Percentiles rank a stretch among this genome's conserved stretches.
phyloP scores from a whole-genome alignment of 2,888 invertebrate genomes.

The Laothoe populi region DNA sequence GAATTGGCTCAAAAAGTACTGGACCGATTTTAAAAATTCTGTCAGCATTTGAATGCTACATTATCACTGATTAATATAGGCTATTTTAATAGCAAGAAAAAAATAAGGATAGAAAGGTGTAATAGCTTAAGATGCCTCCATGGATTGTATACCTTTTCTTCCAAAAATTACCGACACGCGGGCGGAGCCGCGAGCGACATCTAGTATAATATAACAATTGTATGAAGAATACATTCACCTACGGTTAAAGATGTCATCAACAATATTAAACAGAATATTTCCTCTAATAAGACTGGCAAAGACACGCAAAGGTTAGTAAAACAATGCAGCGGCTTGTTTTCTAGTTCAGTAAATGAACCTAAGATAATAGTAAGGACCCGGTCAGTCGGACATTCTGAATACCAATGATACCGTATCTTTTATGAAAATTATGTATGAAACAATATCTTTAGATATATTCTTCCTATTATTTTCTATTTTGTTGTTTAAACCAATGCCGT shows the following conservation, averaged over 20 bases:
- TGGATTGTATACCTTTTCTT: too few relatives aligned
- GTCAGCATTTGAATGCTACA: too few relatives aligned
- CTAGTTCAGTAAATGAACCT: slow-evolving; percentile 12
- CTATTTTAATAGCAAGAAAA: too few relatives aligned
- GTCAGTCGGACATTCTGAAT: slow-evolving; percentile 9
- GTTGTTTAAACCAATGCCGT: not conserved
- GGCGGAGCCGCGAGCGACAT: too few relatives aligned
- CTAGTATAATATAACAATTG: not conserved
- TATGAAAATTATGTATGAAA: slow-evolving; percentile 21
- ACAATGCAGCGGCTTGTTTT: slow-evolving; percentile 12
- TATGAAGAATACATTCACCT: not conserved
- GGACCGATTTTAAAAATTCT: too few relatives aligned
- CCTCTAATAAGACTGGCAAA: slow-evolving; percentile 1
- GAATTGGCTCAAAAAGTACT: too few relatives aligned
- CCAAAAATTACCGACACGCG: too few relatives aligned
- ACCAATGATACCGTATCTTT: slow-evolving; percentile 18
- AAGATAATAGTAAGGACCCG: slow-evolving; percentile 9
- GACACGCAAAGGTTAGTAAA: slow-evolving; percentile 9
- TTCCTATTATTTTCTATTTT: not conserved
- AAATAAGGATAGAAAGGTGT: too few relatives aligned
- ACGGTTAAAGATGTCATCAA: slow-evolving; percentile 9
- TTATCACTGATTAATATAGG: too few relatives aligned
- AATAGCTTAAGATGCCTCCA: too few relatives aligned
- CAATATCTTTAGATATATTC: slow-evolving; percentile 11
- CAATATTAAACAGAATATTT: slow-evolving; percentile 8